Evolutionary conservation across 2,797 vertebrate genomes (phyloP).

Genomic region (Carapus acus): DNA sequence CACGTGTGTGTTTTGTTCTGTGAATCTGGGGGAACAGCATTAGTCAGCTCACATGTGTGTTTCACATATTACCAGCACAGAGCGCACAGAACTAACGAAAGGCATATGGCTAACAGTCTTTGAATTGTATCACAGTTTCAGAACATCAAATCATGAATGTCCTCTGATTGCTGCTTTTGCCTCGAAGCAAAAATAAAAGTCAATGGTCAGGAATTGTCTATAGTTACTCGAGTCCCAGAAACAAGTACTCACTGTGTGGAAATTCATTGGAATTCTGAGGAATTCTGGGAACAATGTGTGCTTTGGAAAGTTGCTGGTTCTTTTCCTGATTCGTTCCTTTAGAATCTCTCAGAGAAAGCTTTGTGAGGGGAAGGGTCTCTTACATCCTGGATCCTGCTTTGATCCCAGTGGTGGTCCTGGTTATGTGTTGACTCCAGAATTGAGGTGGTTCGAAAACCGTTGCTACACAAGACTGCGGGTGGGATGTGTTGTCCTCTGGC

Average conservation of each 20-base stretch:
- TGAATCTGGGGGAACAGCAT: slow-evolving; percentile 45
- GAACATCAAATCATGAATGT: slow-evolving; percentile 45
- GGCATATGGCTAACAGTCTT: slow-evolving; percentile 74
- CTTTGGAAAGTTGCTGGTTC: slow-evolving; percentile 43
- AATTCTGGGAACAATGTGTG: slow-evolving; percentile 37
- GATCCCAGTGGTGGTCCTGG: slow-evolving; percentile 21
- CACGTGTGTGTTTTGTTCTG: slow-evolving; percentile 22
- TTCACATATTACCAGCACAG: slow-evolving; percentile 53
- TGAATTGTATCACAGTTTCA: slow-evolving; percentile 63
- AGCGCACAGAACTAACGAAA: slow-evolving; percentile 63
- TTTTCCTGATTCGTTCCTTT: slow-evolving; percentile 36
- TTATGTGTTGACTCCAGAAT: slow-evolving; percentile 24
- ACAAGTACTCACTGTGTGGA: slow-evolving; percentile 11
- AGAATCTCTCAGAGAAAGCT: slow-evolving; percentile 28
- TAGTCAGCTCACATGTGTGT: slow-evolving; percentile 42
- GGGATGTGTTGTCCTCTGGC: background rate
- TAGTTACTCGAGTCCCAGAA: slow-evolving; percentile 30
- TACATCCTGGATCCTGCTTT: slow-evolving; percentile 16
- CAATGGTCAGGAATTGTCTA: slow-evolving; percentile 22
- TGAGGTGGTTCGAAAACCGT: slow-evolving; percentile 36
- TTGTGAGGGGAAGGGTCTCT: slow-evolving; percentile 21
- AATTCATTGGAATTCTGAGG: slow-evolving; percentile 22
- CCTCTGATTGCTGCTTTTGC: slow-evolving; percentile 44
- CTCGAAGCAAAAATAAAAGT: slow-evolving; percentile 36
- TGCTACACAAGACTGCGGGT: slow-evolving; percentile 35